phyloP scores from a whole-genome alignment of 2,888 invertebrate species.

The Cataglyphis cursor region DNA sequence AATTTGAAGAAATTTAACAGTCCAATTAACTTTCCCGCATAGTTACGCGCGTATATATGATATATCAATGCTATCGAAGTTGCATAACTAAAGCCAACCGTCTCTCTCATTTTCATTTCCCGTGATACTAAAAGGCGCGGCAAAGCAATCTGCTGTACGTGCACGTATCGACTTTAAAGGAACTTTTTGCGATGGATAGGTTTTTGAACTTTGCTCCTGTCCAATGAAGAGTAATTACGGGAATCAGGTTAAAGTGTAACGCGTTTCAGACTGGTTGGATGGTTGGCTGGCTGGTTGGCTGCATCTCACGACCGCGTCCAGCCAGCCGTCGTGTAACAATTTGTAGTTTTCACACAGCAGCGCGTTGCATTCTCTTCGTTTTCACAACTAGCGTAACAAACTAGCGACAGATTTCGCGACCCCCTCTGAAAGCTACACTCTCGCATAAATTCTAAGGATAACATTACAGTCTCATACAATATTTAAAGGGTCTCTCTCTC shows the following conservation, averaged over 20 bases:
- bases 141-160: neutral
- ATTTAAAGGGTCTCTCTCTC: conserved; percentile 9
- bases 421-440: conserved; percentile 11
- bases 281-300: conserved; percentile 27
- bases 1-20: neutral
- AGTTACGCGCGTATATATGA: neutral
- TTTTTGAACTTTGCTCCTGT: conserved; percentile 44
- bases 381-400: conserved; percentile 26
- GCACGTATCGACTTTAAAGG: conserved; percentile 10
- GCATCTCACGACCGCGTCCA: conserved; percentile 19
- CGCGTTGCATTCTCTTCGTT: conserved; percentile 27
- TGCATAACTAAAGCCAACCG: neutral
- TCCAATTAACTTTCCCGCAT: neutral
- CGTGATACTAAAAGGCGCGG: neutral
- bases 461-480: conserved; percentile 2
- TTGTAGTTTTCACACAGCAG: conserved; percentile 46
- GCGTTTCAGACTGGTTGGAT: conserved; percentile 13
- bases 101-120: conserved; percentile 18
- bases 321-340: conserved; percentile 47
- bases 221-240: conserved; percentile 45
- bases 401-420: conserved; percentile 46
- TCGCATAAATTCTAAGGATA: conserved; percentile 31
- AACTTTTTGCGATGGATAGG: conserved; percentile 12
- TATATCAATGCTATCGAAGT: neutral
- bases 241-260: conserved; percentile 44